Evolutionary conservation across 1,140 invertebrate species (phyloP).

Genomic region (Lerema accius): DNA sequence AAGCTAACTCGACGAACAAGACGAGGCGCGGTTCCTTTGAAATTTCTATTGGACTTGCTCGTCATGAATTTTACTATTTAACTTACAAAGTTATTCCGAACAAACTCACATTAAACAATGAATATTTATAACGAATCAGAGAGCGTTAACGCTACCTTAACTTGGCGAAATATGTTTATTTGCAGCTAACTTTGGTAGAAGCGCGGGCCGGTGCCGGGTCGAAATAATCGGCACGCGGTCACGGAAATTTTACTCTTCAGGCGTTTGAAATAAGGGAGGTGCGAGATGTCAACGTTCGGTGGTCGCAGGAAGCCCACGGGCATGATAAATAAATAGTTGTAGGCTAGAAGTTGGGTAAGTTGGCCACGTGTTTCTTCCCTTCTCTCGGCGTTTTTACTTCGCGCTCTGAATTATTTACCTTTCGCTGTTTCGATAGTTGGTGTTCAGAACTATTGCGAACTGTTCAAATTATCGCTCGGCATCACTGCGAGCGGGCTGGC

Average conservation of each 20-base stretch:
- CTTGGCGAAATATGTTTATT: conserved; percentile 66
- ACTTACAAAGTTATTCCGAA: conserved; percentile 25
- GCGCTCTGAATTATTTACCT: conserved; percentile 56
- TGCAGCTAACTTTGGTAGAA: conserved; percentile 43
- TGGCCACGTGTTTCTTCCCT: conserved; percentile 44
- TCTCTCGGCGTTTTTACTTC: conserved; percentile 48
- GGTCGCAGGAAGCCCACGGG: conserved; percentile 46
- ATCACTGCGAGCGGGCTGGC: conserved; percentile 21
- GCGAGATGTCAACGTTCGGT: conserved; percentile 1
- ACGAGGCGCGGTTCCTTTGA: conserved; percentile 7
- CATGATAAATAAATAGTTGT: conserved; percentile 67
- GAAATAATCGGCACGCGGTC: conserved; percentile 7
- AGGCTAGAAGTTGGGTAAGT: conserved; percentile 55
- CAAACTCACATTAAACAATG: conserved; percentile 53
- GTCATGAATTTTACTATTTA: conserved; percentile 35
- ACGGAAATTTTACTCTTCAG: conserved; percentile 15
- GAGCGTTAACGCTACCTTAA: conserved; percentile 49
- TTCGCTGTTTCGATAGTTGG: conserved; percentile 48
- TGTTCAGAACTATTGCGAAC: conserved; percentile 16
- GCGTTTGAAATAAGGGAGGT: background rate
- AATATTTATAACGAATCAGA: conserved; percentile 58
- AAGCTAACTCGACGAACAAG: conserved; percentile 2
- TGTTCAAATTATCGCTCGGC: conserved; percentile 5
- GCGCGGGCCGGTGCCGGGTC: conserved; percentile 10
- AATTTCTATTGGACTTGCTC: conserved; percentile 25